Evolutionary conservation across 2,888 invertebrate genomes (phyloP).

Genomic region (Syrista parreyssii): DNA sequence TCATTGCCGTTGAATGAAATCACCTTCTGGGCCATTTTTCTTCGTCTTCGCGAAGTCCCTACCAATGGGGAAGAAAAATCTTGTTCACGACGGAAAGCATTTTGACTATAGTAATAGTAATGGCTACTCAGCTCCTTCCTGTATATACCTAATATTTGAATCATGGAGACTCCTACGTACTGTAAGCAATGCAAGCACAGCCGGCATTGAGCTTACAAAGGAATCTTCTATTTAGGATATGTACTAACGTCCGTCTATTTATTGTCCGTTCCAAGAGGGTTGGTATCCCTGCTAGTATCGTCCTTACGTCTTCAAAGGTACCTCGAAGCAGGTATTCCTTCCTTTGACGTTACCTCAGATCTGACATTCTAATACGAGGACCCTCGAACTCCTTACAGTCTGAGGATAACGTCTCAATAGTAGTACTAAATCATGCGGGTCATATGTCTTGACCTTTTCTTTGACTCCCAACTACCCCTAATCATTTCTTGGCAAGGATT

Average conservation of each 20-base stretch:
- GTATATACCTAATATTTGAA: neutral
- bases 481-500: neutral
- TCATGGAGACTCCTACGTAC: neutral
- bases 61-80: neutral
- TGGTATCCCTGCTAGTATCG: neutral
- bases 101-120: neutral
- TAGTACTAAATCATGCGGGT: neutral
- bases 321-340: neutral
- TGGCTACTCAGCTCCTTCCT: neutral
- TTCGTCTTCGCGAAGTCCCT: neutral
- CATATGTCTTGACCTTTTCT: neutral
- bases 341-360: neutral
- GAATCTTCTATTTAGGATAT: slow-evolving; percentile 17
- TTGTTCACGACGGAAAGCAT: neutral
- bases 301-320: neutral
- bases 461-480: neutral
- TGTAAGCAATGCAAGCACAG: neutral
- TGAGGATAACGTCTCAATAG: neutral
- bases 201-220: slow-evolving; percentile 47
- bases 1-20: neutral
- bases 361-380: neutral
- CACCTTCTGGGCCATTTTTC: neutral
- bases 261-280: slow-evolving; percentile 37
- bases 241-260: slow-evolving; percentile 49
- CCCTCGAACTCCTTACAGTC: neutral